These are phyloP conservation scores for Nematostella vectensis DNA, from an alignment of 92 coral and sea anemone genomes.

Conservation along the genomic window DNA sequence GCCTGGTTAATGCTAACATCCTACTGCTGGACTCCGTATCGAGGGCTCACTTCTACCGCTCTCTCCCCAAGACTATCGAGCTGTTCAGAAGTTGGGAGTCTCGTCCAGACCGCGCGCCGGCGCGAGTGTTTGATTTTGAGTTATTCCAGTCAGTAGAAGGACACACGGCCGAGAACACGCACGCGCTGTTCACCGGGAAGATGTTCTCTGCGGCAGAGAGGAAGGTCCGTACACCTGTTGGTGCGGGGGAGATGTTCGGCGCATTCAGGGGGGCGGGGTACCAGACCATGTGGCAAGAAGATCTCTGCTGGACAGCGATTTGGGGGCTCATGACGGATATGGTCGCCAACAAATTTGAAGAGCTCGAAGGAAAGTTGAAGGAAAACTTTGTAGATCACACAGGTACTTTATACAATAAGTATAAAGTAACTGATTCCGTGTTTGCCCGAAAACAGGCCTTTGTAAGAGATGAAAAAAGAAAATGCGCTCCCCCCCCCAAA, in stretches of 20 bases:
- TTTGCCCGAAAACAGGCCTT: too few species aligned
- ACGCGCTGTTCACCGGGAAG: constrained; percentile 72
- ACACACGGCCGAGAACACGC: constrained; percentile 76
- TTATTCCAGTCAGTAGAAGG: constrained; percentile 75
- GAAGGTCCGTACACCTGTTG: constrained; percentile 12
- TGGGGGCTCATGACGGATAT: constrained; percentile 38
- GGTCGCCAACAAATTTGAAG: constrained; percentile 7
- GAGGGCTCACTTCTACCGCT: constrained; percentile 87
- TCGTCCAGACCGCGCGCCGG: constrained; percentile 16
- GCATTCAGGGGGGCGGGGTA: constrained; percentile 13
- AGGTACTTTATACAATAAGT: constrained; percentile 1
- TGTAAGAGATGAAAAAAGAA: too few species aligned
- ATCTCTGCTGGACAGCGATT: constrained; percentile 43
- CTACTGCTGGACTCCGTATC: constrained; percentile 77
- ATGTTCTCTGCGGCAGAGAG: constrained; percentile 28
- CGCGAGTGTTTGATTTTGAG: constrained; percentile 62
- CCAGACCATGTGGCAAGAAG: constrained; percentile 60
- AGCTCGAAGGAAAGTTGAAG: constrained; percentile 9
- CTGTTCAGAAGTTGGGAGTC: constrained; percentile 34
- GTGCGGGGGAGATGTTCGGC: constrained; percentile 12
- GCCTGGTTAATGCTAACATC: constrained; percentile 59
- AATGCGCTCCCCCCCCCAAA: too few species aligned
- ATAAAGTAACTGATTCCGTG: too few species aligned
- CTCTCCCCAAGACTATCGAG: constrained; percentile 70
- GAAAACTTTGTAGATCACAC: constrained; percentile 22